These are phyloP conservation scores for Phoxinus dragarum DNA, from an alignment of 2,797 vertebrate species.

Conservation along the genomic window DNA sequence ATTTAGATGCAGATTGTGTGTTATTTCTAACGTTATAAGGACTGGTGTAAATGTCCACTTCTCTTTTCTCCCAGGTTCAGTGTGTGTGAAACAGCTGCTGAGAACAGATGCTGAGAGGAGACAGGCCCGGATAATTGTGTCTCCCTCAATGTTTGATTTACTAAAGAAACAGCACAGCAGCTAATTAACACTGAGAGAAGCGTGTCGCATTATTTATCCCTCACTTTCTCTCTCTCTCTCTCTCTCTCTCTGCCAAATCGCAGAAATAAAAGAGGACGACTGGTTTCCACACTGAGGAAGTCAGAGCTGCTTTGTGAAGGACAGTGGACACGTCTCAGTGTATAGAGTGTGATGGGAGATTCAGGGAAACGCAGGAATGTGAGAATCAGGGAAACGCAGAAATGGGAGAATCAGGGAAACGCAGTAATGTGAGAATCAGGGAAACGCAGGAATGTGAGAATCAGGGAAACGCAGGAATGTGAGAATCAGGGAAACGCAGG, in stretches of 20 bases:
- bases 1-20: neutral
- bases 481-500: no score
- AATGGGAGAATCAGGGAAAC: no score
- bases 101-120: constrained; percentile 73
- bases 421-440: no score
- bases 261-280: neutral
- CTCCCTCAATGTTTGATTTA: constrained; percentile 79
- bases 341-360: no score
- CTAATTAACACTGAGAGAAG: constrained; percentile 67
- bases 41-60: neutral
- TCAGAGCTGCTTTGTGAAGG: neutral
- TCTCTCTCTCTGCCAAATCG: neutral
- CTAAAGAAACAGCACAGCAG: constrained; percentile 65
- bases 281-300: neutral
- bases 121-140: constrained; percentile 76
- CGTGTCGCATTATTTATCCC: constrained; percentile 60
- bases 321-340: neutral
- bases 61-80: constrained; percentile 29
- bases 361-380: no score
- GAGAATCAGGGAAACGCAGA: no score
- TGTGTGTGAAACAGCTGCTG: constrained; percentile 74
- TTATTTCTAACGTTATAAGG: neutral
- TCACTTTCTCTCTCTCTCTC: constrained; percentile 43
- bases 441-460: no score
- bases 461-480: no score